phyloP scores from a whole-genome alignment of 2,888 invertebrate genomes.

The Nymphalis c-album region DNA sequence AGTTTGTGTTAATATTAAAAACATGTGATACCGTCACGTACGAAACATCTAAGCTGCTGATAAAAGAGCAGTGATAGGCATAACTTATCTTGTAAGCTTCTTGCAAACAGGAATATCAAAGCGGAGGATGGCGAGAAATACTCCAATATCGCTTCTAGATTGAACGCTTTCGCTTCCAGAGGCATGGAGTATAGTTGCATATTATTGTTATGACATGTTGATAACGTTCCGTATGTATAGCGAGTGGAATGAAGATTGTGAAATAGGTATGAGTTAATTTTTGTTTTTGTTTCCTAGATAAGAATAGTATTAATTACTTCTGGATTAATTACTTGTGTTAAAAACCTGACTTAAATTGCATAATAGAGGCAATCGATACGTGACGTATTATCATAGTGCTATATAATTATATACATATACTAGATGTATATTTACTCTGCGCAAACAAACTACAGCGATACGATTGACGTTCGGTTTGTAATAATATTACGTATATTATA shows the following conservation, averaged over 20 bases:
- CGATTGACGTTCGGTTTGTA: background rate
- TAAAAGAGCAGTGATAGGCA: constrained; percentile 7
- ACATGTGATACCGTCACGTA: background rate
- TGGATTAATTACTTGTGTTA: background rate
- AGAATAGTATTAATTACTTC: too few species aligned
- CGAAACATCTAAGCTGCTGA: background rate
- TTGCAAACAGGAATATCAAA: constrained; percentile 9
- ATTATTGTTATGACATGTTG: background rate
- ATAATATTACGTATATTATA: too few species aligned
- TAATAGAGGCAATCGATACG: background rate
- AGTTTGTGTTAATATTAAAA: background rate
- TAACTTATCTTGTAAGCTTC: constrained; percentile 13
- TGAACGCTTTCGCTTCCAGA: constrained; percentile 5
- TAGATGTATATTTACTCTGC: background rate
- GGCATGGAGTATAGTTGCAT: background rate
- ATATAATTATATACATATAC: background rate
- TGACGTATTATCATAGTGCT: background rate
- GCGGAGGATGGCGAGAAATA: constrained; percentile 18
- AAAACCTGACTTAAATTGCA: background rate
- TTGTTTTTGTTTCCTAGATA: too few species aligned
- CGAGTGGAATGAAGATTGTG: too few species aligned
- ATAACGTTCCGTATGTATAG: too few species aligned
- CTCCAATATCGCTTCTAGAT: constrained; percentile 14
- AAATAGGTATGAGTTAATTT: too few species aligned
- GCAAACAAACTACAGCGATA: constrained; percentile 1